phyloP scores from a whole-genome alignment of 2,888 invertebrate genomes.

The Charanyca ferruginea region DNA sequence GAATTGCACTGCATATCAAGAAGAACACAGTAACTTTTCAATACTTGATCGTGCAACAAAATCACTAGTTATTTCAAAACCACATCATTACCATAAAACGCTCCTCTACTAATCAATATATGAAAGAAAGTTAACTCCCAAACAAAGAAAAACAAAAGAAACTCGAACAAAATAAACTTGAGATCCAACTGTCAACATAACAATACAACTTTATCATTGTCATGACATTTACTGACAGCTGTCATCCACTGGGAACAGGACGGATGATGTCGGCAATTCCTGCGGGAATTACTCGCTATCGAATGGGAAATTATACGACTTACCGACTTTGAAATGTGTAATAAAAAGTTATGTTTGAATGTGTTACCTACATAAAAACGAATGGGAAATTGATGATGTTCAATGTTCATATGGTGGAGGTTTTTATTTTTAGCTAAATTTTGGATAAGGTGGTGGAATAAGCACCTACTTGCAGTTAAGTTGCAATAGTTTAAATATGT shows the following conservation, averaged over 20 bases:
- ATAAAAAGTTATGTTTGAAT: slow-evolving; percentile 44
- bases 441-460: background rate
- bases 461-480: too few species aligned
- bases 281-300: slow-evolving; percentile 34
- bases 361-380: slow-evolving; percentile 39
- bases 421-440: background rate
- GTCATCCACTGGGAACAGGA: slow-evolving; percentile 7
- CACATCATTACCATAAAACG: too few species aligned
- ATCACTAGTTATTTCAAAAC: too few species aligned
- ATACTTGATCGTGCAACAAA: too few species aligned
- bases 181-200: slow-evolving; percentile 6
- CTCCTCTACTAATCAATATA: too few species aligned
- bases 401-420: slow-evolving; percentile 21
- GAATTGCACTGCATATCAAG: too few species aligned
- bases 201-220: slow-evolving; percentile 11
- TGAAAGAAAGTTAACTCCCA: background rate
- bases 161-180: slow-evolving; percentile 12
- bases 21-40: too few species aligned
- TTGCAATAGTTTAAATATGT: too few species aligned
- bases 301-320: slow-evolving; percentile 28
- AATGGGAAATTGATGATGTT: slow-evolving; percentile 42
- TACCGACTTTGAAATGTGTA: slow-evolving; percentile 20
- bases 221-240: slow-evolving; percentile 23
- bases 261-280: slow-evolving; percentile 10
- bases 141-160: slow-evolving; percentile 10